phyloP scores from a whole-genome alignment of 2,797 vertebrate species.

The Parauchenoglanis ngamensis region DNA sequence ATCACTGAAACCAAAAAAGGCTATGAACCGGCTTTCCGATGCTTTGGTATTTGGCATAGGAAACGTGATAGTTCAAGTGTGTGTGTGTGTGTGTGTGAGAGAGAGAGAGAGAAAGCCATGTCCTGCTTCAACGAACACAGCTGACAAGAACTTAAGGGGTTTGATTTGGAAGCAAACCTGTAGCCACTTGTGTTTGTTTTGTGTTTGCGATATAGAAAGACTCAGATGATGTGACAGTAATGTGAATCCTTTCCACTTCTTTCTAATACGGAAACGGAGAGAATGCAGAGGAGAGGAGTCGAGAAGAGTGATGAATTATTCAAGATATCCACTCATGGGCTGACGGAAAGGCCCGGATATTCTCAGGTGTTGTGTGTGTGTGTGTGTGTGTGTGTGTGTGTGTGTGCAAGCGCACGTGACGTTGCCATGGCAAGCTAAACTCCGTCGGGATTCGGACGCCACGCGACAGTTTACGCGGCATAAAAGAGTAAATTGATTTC shows the following conservation, averaged over 20 bases:
- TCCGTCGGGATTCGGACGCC: conserved; percentile 19
- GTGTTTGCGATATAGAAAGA: not conserved
- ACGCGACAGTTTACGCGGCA: conserved; percentile 57
- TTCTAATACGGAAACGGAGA: not conserved
- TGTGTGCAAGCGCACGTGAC: not conserved
- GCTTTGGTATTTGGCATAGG: conserved; percentile 22
- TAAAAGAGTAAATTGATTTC: conserved; percentile 61
- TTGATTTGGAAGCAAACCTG: not conserved
- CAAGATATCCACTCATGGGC: conserved; percentile 23
- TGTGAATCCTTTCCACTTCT: not conserved
- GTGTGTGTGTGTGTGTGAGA: not conserved
- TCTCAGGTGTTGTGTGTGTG: conserved; percentile 40
- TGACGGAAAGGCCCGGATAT: conserved; percentile 43
- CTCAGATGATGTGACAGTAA: not conserved
- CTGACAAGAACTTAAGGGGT: not conserved
- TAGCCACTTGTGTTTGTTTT: not conserved
- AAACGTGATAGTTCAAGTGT: conserved; percentile 20
- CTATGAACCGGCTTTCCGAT: not conserved
- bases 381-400: not conserved
- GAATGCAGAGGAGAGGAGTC: conserved; percentile 8
- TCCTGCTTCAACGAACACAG: not conserved
- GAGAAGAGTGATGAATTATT: conserved; percentile 56
- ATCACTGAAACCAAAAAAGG: not conserved
- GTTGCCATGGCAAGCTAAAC: conserved; percentile 18
- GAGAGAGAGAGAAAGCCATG: not conserved